Percentiles rank a stretch among this genome's conserved stretches.
Conservation (phyloP, 2,113 vertebrate species). For the Mesembrinibis cayennensis region DNA sequence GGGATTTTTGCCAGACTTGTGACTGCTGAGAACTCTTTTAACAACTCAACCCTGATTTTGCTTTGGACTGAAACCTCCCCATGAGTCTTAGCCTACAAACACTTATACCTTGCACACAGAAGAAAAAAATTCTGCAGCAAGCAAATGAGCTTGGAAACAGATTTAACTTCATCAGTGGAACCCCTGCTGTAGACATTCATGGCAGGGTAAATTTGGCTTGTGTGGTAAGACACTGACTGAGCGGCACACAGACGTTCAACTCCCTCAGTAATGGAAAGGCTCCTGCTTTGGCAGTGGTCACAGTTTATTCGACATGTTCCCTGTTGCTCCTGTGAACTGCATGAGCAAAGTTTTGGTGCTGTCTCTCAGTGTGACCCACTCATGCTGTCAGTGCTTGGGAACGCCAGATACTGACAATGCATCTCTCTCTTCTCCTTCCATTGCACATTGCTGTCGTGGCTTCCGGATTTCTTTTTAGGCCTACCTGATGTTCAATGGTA, state of each 20-base stretch:
- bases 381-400: background rate
- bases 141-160: background rate
- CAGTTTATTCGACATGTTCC: background rate
- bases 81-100: background rate
- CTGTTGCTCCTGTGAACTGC: background rate
- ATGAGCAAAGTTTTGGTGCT: background rate
- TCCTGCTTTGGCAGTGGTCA: background rate
- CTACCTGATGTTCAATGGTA: background rate
- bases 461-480: background rate
- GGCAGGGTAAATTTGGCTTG: background rate
- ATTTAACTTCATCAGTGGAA: background rate
- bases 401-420: background rate
- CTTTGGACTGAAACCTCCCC: slow-evolving; percentile 12
- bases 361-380: background rate
- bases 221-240: background rate
- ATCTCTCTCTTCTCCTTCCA: background rate
- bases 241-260: background rate
- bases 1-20: background rate
- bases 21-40: slow-evolving; percentile 4
- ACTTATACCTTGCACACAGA: background rate
- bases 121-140: background rate
- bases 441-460: background rate
- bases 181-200: background rate
- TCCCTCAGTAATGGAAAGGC: background rate
- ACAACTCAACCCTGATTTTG: background rate